Evolutionary conservation across 1,140 invertebrate species (phyloP).

Genomic region (Piezodorus guildinii): DNA sequence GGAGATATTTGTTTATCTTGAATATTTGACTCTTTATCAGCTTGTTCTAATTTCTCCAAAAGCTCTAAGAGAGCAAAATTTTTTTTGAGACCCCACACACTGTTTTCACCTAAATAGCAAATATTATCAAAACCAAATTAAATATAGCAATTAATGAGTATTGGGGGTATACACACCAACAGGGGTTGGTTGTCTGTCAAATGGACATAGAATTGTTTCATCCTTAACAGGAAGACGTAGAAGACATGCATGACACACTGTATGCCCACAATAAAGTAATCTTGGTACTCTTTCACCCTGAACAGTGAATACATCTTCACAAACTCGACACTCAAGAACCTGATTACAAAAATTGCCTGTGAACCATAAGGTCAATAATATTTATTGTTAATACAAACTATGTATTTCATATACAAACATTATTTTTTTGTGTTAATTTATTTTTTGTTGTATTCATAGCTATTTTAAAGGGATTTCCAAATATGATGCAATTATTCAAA

Average conservation of each 20-base stretch:
- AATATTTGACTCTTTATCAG: slow-evolving; percentile 13
- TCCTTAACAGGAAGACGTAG: slow-evolving; percentile 38
- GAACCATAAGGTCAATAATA: too few relatives aligned
- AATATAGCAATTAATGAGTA: too few relatives aligned
- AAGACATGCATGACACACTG: slow-evolving; percentile 48
- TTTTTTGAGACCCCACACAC: slow-evolving; percentile 50
- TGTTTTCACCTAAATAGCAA: slow-evolving; percentile 35
- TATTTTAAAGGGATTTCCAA: too few relatives aligned
- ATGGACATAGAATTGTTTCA: slow-evolving; percentile 44
- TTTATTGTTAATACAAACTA: too few relatives aligned
- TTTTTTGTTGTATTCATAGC: too few relatives aligned
- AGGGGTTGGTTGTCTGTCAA: slow-evolving; percentile 48
- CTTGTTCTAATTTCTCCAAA: slow-evolving; percentile 39
- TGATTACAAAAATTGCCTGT: slow-evolving; percentile 22
- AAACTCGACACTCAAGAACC: slow-evolving; percentile 49
- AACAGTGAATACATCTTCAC: slow-evolving; percentile 47
- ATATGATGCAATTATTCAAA: too few relatives aligned
- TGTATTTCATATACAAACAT: too few relatives aligned
- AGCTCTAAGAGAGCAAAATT: slow-evolving; percentile 51
- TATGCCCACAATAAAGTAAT: slow-evolving; percentile 48
- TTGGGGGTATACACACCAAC: slow-evolving; percentile 30
- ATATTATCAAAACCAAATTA: not conserved
- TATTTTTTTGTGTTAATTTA: too few relatives aligned
- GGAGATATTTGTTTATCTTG: slow-evolving; percentile 10
- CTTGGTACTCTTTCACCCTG: slow-evolving; percentile 49